Base-by-base conservation (phyloP, 2,113 vertebrate genomes). In the Merops nubicus region DNA sequence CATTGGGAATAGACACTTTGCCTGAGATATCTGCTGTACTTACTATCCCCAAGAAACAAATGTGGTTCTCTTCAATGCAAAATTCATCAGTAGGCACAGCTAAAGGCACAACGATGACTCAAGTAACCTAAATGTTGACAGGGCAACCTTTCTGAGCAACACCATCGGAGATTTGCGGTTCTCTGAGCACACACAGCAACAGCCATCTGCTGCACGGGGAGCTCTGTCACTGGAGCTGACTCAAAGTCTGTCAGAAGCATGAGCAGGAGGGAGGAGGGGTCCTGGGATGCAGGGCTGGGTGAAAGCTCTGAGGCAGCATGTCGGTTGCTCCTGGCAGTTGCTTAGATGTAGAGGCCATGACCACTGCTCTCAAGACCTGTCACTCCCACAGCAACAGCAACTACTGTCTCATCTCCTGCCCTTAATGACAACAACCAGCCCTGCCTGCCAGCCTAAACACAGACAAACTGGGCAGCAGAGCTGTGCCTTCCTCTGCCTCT, bases 281-380 rank as follows among this genome's bases (percentile, higher is more conserved):
- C 23, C 48, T 36, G 36, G 23, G 11, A 60, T 31, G 19, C 38
- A 56, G n/a, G 15, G 42, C 18, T 82, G n/a, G 17, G 54, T 64
- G 36, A 69, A 70, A 81, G 13, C 13, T 81, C 63, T 54, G 50
- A 40, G 67, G 50, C 8, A 84, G 38, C 16, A 70, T 7, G 12
- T 53, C 63, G 6, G 2, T 54, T 3, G 0, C 25, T 60, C 45
- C 40, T 40, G n/a, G 43, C 4, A 86, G 45, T 62, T 62, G 4
- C 31, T 8, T 2, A 80, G 45, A 56, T 23, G 15, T 8, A 12
- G 31, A 6, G 72, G 7, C 28, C 31, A 36, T 83, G 42, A 53
- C 20, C 0, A 0, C 51, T 72, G 1, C 20, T 70, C 14, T 69
- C 3, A 0, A 23, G 57, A 81, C 11, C n/a, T 48, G 59, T 34